Percentiles rank a stretch among this genome's conserved stretches.
Evolutionary conservation across 2,888 invertebrate genomes (phyloP).

Genomic region (Ormyrus pomaceus): DNA sequence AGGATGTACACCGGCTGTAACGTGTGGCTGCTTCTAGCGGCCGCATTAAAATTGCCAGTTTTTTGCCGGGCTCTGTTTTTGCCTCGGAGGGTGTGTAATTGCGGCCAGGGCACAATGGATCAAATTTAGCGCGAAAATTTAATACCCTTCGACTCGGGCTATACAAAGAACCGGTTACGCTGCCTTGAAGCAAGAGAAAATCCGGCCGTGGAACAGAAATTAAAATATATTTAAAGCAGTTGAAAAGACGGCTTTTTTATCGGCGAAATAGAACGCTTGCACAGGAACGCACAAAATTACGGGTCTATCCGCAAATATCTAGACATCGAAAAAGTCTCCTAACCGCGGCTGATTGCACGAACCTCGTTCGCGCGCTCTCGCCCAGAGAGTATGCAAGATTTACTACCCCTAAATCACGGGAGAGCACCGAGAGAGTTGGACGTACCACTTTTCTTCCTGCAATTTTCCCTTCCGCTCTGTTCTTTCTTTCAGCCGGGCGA

Average conservation of each 20-base stretch:
- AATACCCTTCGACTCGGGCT: conserved; percentile 10
- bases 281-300: conserved; percentile 28
- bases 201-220: too few relatives aligned
- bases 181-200: too few relatives aligned
- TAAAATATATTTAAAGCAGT: conserved; percentile 8
- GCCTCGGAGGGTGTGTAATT: conserved; percentile 17
- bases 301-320: conserved; percentile 61
- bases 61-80: conserved; percentile 18
- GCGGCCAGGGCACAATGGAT: conserved; percentile 40
- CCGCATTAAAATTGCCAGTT: conserved; percentile 19
- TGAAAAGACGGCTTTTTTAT: too few relatives aligned
- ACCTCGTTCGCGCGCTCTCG: not conserved
- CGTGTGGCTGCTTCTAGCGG: not conserved
- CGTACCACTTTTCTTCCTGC: conserved; percentile 59
- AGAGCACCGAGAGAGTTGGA: conserved; percentile 37
- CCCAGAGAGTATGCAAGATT: conserved; percentile 59
- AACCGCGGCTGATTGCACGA: conserved; percentile 60
- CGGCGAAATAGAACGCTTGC: not conserved
- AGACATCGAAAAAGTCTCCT: conserved; percentile 59
- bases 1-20: not conserved
- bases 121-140: conserved; percentile 40
- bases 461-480: conserved; percentile 57
- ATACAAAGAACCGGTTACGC: too few relatives aligned
- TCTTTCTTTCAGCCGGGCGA: not conserved
- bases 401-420: conserved; percentile 65